phyloP scores from a whole-genome alignment of 2,797 vertebrate genomes.

The Spheniscus humboldti region DNA sequence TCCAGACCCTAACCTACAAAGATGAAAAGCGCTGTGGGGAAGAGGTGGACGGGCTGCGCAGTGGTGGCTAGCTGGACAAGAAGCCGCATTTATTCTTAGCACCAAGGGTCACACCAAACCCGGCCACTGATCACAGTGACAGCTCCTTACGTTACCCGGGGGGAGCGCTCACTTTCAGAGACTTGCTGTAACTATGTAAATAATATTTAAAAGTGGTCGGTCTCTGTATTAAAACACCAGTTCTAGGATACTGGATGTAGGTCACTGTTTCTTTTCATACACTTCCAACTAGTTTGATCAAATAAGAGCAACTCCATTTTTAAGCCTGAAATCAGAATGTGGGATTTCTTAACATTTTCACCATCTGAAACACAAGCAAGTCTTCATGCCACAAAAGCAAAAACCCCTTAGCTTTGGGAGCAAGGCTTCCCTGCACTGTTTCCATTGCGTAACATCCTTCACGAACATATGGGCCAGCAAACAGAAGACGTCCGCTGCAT shows the following conservation, averaged over 20 bases:
- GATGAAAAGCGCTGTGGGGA: not conserved
- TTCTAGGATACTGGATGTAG: not conserved
- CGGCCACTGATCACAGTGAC: no score
- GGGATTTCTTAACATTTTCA: not conserved
- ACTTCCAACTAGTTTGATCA: not conserved
- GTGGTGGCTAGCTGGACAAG: not conserved
- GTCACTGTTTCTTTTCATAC: not conserved
- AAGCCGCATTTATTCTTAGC: not conserved
- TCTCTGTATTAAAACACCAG: not conserved
- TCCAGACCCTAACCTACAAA: not conserved
- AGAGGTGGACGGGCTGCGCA: not conserved
- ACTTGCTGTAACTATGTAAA: not conserved
- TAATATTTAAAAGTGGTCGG: not conserved
- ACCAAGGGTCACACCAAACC: not conserved
- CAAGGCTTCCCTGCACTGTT: not conserved
- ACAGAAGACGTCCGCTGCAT: not conserved
- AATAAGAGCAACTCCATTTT: not conserved
- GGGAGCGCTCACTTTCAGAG: not conserved
- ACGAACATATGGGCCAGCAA: slow-evolving; percentile 14
- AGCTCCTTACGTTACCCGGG: not conserved
- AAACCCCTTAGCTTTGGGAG: not conserved
- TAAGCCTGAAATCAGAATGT: not conserved
- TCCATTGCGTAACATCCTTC: not conserved
- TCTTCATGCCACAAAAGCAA: not conserved
- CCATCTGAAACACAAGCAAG: not conserved